These are phyloP conservation scores for Polylopha cassiicola DNA, from an alignment of 2,888 invertebrate species.

Conservation along the genomic window DNA sequence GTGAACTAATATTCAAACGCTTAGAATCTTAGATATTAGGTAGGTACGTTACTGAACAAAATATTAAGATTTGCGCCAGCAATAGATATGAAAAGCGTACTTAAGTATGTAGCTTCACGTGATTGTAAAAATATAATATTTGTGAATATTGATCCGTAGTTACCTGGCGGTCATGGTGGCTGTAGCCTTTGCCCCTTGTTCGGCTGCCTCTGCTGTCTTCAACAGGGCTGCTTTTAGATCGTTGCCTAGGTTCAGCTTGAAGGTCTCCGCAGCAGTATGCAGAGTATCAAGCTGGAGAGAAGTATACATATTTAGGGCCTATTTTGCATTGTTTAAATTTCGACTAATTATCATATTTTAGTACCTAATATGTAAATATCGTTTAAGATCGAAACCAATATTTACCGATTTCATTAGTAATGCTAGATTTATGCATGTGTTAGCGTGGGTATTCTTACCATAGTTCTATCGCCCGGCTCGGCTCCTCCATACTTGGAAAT, in stretches of 20 bases:
- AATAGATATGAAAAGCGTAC: too few relatives aligned
- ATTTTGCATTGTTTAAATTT: neutral
- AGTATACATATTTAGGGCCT: conserved; percentile 2
- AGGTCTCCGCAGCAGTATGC: conserved; percentile 58
- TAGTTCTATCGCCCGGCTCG: conserved; percentile 84
- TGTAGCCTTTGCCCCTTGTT: conserved; percentile 66
- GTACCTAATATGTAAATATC: too few relatives aligned
- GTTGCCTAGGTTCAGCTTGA: conserved; percentile 44
- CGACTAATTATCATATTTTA: too few relatives aligned
- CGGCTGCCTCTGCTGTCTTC: conserved; percentile 57
- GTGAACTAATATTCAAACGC: too few relatives aligned
- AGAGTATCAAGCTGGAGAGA: conserved; percentile 75
- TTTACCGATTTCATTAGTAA: conserved; percentile 2
- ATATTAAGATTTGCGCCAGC: too few relatives aligned
- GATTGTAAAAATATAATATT: neutral
- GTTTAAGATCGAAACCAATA: too few relatives aligned
- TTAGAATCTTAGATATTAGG: too few relatives aligned
- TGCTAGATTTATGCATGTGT: neutral
- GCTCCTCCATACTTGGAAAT: conserved; percentile 85
- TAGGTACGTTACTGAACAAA: too few relatives aligned
- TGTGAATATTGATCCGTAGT: conserved; percentile 11
- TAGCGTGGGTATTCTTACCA: conserved; percentile 68
- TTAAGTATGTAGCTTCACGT: too few relatives aligned
- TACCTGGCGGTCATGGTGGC: conserved; percentile 77
- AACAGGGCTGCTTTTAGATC: conserved; percentile 43